Percentiles rank a stretch among this genome's conserved stretches.
Conservation (phyloP, 2,888 invertebrate genomes). For the Leucoptera coffeella region DNA sequence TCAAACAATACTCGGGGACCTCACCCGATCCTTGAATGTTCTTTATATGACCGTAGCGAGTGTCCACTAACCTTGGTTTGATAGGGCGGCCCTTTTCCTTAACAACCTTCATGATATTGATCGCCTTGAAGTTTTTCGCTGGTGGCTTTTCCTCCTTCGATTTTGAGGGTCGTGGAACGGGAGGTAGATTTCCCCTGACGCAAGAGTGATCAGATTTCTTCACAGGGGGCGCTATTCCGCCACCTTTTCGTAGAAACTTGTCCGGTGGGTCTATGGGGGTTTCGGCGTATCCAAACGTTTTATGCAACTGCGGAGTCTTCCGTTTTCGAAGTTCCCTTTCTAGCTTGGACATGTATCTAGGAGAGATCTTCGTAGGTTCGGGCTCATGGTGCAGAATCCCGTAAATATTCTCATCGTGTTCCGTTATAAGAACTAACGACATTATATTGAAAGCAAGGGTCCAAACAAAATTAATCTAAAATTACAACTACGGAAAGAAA, state of each 20-base stretch:
- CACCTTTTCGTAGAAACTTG: conserved; percentile 57
- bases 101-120: conserved; percentile 56
- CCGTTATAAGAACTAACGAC: too few relatives aligned
- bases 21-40: conserved; percentile 59
- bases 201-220: conserved; percentile 32
- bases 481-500: too few relatives aligned
- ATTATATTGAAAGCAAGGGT: too few relatives aligned
- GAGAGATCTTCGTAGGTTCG: too few relatives aligned
- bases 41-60: conserved; percentile 56
- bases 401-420: too few relatives aligned
- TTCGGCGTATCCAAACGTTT: conserved; percentile 64
- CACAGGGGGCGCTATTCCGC: conserved; percentile 36
- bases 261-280: conserved; percentile 54
- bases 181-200: conserved; percentile 26
- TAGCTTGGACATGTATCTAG: conserved; percentile 48
- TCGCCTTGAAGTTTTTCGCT: conserved; percentile 46
- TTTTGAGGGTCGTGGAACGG: conserved; percentile 32
- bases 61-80: conserved; percentile 55
- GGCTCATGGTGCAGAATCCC: too few relatives aligned
- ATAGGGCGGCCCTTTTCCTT: conserved; percentile 48
- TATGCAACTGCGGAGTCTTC: conserved; percentile 37
- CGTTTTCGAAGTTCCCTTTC: conserved; percentile 33
- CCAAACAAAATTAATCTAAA: too few relatives aligned
- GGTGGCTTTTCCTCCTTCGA: conserved; percentile 20
- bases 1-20: conserved; percentile 58